phyloP scores from a whole-genome alignment of 1,140 invertebrate species.

The Paracyclopina nana region DNA sequence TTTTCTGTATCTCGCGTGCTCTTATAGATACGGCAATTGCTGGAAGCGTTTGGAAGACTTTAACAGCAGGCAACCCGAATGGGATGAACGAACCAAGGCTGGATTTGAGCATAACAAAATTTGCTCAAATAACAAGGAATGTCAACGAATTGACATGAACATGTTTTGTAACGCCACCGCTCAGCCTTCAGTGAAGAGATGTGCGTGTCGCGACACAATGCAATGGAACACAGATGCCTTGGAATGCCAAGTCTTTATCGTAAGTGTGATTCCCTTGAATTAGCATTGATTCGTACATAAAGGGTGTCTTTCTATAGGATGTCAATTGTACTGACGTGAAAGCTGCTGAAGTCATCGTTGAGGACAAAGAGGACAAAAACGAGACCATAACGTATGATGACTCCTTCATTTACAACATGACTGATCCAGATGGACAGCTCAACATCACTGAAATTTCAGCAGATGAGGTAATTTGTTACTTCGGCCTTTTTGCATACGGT shows the following conservation, averaged over 20 bases:
- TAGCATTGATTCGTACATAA: background rate
- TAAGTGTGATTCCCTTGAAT: background rate
- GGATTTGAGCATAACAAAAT: background rate
- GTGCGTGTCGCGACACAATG: background rate
- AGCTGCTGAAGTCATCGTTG: no score
- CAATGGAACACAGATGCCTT: background rate
- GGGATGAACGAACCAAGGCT: background rate
- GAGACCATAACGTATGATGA: no score
- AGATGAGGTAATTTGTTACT: no score
- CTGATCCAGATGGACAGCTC: no score
- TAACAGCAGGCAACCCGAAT: background rate
- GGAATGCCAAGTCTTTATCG: constrained; percentile 4
- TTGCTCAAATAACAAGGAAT: background rate
- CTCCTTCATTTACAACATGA: no score
- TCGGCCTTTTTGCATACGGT: no score
- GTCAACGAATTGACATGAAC: background rate
- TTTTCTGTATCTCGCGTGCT: background rate
- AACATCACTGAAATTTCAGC: no score
- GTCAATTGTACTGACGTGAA: background rate
- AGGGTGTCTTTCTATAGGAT: background rate
- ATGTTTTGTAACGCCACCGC: background rate
- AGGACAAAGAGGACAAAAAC: no score
- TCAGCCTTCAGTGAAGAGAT: no score
- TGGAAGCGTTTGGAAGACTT: background rate
- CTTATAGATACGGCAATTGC: background rate